phyloP scores from a whole-genome alignment of 23 tunicate genomes.

The Pegea sp. region DNA sequence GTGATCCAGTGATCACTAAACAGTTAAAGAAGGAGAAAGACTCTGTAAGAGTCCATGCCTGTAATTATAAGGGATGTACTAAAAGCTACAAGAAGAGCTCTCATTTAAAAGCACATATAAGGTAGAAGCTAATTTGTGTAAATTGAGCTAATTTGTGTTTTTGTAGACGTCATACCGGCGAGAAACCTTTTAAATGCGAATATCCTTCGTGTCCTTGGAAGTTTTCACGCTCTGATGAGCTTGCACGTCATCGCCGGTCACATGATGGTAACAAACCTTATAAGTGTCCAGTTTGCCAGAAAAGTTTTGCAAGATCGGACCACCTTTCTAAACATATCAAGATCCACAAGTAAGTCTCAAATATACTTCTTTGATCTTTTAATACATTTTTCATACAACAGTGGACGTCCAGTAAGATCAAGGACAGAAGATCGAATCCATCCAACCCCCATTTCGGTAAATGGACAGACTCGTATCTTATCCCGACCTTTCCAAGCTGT shows the following conservation, averaged over 20 bases:
- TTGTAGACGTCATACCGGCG: slow-evolving; percentile 83
- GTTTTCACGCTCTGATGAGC: slow-evolving; percentile 87
- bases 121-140: slow-evolving; percentile 11
- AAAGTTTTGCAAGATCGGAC: slow-evolving; percentile 73
- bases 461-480: no score
- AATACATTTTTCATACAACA: no score
- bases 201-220: slow-evolving; percentile 79
- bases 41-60: slow-evolving; percentile 45
- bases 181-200: slow-evolving; percentile 68
- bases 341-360: slow-evolving; percentile 67
- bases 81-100: slow-evolving; percentile 80
- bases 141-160: not conserved
- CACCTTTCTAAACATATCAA: slow-evolving; percentile 80
- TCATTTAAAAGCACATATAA: slow-evolving; percentile 85
- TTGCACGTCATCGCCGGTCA: slow-evolving; percentile 72
- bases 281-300: slow-evolving; percentile 66
- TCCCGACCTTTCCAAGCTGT: no score
- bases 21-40: slow-evolving; percentile 6
- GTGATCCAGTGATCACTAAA: not conserved
- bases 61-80: slow-evolving; percentile 45
- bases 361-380: no score
- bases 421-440: no score
- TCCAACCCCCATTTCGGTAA: no score
- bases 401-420: no score
- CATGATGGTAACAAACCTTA: slow-evolving; percentile 97